These are phyloP conservation scores for Scaeva pyrastri DNA, from an alignment of 2,888 invertebrate species.

Conservation along the genomic window DNA sequence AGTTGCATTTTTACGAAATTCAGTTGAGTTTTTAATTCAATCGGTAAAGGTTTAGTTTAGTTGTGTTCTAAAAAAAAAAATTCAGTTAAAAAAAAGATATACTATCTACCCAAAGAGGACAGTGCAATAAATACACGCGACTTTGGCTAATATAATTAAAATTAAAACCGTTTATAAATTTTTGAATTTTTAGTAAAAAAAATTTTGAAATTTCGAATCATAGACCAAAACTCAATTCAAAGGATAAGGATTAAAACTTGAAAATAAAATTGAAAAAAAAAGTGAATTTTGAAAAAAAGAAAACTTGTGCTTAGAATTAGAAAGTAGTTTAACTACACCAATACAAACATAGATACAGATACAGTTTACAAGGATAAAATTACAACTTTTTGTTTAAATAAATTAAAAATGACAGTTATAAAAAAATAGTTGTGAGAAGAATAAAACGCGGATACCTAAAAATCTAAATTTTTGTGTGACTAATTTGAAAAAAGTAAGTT, in stretches of 20 bases:
- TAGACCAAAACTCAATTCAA: not conserved
- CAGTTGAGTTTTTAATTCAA: conserved; percentile 84
- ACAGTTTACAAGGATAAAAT: not conserved
- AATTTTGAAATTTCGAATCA: not conserved
- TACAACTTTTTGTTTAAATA: not conserved
- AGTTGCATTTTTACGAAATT: conserved; percentile 83
- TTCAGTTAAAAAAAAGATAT: not conserved
- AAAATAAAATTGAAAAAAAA: not conserved
- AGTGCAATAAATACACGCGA: conserved; percentile 33
- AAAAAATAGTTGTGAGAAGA: conserved; percentile 38
- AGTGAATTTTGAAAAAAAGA: conserved; percentile 22
- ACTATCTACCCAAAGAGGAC: conserved; percentile 29
- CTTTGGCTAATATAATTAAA: not conserved
- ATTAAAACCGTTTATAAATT: no score
- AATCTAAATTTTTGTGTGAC: not conserved
- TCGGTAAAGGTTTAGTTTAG: conserved; percentile 82
- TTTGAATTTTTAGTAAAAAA: no score
- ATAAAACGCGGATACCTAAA: conserved; percentile 23
- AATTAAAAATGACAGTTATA: conserved; percentile 54
- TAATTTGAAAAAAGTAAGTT: conserved; percentile 36
- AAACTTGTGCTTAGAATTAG: conserved; percentile 27
- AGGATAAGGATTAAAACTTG: not conserved
- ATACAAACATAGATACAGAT: no score
- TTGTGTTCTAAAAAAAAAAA: conserved; percentile 79
- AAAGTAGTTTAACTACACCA: conserved; percentile 25